Percentiles rank a stretch among this genome's conserved stretches.
Evolutionary conservation across 2,888 invertebrate species (phyloP).

Genomic region (Heliconius charithonia): DNA sequence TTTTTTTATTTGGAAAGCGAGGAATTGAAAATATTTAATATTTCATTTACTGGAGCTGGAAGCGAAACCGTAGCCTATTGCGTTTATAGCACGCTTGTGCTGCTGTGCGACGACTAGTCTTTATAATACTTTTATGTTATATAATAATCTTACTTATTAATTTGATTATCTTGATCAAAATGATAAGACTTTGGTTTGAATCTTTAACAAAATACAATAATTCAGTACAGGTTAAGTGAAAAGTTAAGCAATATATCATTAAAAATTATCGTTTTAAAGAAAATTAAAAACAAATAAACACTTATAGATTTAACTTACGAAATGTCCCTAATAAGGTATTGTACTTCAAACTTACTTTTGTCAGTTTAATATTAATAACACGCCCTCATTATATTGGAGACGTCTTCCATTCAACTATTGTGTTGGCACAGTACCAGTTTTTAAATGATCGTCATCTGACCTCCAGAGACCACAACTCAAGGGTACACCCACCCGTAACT

Average conservation of each 20-base stretch:
- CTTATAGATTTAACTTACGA: neutral
- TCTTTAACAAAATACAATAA: neutral
- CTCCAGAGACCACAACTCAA: slow-evolving; percentile 30
- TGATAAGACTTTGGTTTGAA: neutral
- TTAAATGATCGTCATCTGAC: slow-evolving; percentile 26
- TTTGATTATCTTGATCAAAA: neutral
- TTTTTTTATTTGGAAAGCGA: too few relatives aligned
- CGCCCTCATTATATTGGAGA: slow-evolving; percentile 9
- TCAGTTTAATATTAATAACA: slow-evolving; percentile 10
- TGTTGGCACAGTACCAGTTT: slow-evolving; percentile 29
- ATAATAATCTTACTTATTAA: too few relatives aligned
- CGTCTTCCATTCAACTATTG: slow-evolving; percentile 27
- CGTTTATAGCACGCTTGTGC: too few relatives aligned
- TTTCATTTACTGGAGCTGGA: too few relatives aligned
- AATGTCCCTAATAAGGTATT: neutral
- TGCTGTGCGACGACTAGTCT: too few relatives aligned
- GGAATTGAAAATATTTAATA: too few relatives aligned
- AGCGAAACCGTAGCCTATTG: too few relatives aligned
- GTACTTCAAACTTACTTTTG: neutral
- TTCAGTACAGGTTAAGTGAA: too few relatives aligned
- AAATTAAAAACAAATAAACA: neutral
- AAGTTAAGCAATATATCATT: too few relatives aligned
- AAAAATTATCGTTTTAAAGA: too few relatives aligned
- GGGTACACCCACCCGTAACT: slow-evolving; percentile 25
- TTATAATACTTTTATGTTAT: too few relatives aligned